These are phyloP conservation scores for Metacarcinus magister DNA, from an alignment of 2,888 invertebrate species.

Conservation along the genomic window DNA sequence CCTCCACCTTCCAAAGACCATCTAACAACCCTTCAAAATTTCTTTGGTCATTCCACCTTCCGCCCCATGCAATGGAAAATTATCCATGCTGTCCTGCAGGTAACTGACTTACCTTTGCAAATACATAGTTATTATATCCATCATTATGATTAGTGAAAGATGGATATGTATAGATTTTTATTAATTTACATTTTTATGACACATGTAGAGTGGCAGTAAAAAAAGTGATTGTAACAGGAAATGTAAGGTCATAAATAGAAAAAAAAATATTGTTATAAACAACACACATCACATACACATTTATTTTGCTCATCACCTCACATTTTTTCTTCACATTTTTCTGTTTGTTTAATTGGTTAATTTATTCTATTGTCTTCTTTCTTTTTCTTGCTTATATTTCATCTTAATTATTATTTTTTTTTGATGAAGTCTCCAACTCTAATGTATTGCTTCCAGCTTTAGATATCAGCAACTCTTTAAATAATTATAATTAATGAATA, in stretches of 20 bases:
- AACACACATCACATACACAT: background rate
- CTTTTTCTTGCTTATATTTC: background rate
- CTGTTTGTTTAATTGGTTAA: background rate
- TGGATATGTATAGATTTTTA: background rate
- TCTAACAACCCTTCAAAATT: constrained; percentile 85
- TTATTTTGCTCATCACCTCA: background rate
- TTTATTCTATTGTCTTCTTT: background rate
- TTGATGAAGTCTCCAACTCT: background rate
- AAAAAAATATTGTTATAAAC: too few species aligned
- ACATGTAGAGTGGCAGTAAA: background rate
- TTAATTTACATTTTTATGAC: background rate
- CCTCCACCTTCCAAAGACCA: constrained; percentile 83
- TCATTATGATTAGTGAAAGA: background rate
- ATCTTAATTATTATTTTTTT: background rate
- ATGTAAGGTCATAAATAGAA: too few species aligned
- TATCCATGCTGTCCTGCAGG: constrained; percentile 79
- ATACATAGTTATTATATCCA: background rate
- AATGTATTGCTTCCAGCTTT: background rate
- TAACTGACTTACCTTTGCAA: background rate
- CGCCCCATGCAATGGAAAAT: constrained; percentile 87
- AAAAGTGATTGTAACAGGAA: too few species aligned
- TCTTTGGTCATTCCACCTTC: constrained; percentile 87
- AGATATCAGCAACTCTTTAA: too few species aligned
- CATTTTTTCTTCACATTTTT: background rate
- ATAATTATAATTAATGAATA: too few species aligned